Base-by-base conservation (phyloP, 2,797 vertebrate species). In the Urosaurus nigricauda region DNA sequence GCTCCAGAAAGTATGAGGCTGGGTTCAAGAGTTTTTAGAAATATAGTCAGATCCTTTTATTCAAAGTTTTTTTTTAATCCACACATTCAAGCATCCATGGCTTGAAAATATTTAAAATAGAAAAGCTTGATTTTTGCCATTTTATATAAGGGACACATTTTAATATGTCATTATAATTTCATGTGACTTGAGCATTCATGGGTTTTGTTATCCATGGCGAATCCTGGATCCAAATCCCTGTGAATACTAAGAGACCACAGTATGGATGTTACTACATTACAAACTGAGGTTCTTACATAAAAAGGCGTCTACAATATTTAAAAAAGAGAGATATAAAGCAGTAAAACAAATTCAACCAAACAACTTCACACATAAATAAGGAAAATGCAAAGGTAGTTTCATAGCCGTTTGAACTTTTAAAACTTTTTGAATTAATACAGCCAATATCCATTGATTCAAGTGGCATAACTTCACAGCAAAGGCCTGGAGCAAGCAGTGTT, bases 371-470 rank as follows among this genome's bases (percentile, higher is more conserved):
- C 51, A 13, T 71, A 47, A 37, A n/a, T 24, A 65, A 24, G 53
- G 40, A 63, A 74, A 12, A 88, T 35, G 53, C 32, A 84, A 47
- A 71, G 68, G 47, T 83, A 70, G 29, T 53, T 81, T 85, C 26
- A 79, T 8, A 60, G 8, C 40, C 58, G 75, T 89, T 47, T 63
- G 56, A 68, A 85, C 65, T 60, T 85, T 79, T 32, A 37, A 35
- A 26, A 21, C 16, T 75, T 88, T 63, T 26, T 80, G 32, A 81
- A 63, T 85, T 85, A 85, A 75, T 53, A 51, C 5, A 89, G 56
- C 8, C 24, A 75, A 35, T 60, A 85, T 79, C 40, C 83, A 73
- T 68, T 79, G 40, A 70, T 89, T 85, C 53, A 85, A 84, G 63
- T 37, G 32, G 77, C 32, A 85, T 37, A 89, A 63, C 68, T 51